Conservation (phyloP, 2,113 vertebrate species). For the Microcebus ravelobensis region DNA sequence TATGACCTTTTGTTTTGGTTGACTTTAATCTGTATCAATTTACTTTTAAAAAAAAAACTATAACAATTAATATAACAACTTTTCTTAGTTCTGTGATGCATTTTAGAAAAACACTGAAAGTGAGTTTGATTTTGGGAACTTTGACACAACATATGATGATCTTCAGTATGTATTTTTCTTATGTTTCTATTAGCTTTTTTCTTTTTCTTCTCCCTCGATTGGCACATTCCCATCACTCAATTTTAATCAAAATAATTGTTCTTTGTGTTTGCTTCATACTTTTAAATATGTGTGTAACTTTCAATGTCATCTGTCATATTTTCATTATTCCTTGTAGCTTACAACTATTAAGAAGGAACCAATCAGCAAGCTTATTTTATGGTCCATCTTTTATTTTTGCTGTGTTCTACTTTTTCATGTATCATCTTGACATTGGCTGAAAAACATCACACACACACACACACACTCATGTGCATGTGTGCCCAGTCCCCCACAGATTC, state of each 20-base stretch:
- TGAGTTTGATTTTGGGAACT: not conserved
- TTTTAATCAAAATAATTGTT: not conserved
- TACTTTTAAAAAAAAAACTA: not conserved
- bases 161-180: not conserved
- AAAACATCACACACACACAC: too few relatives aligned
- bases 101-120: not conserved
- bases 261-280: not conserved
- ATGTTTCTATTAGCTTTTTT: not conserved
- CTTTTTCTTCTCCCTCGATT: not conserved
- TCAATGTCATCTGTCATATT: not conserved
- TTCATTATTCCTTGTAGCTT: not conserved
- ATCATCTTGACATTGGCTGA: not conserved
- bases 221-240: not conserved
- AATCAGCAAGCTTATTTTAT: not conserved
- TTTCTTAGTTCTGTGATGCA: not conserved
- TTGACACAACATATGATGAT: not conserved
- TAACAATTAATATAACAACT: not conserved
- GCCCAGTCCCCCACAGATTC: not conserved
- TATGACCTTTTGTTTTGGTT: not conserved
- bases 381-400: not conserved
- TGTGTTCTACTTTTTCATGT: not conserved
- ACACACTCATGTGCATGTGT: not conserved
- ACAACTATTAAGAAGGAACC: not conserved
- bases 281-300: not conserved
- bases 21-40: not conserved